Percentiles rank a stretch among this genome's conserved stretches.
Evolutionary conservation across 2,888 invertebrate genomes (phyloP).

Genomic region (Ischnus inquisitorius): DNA sequence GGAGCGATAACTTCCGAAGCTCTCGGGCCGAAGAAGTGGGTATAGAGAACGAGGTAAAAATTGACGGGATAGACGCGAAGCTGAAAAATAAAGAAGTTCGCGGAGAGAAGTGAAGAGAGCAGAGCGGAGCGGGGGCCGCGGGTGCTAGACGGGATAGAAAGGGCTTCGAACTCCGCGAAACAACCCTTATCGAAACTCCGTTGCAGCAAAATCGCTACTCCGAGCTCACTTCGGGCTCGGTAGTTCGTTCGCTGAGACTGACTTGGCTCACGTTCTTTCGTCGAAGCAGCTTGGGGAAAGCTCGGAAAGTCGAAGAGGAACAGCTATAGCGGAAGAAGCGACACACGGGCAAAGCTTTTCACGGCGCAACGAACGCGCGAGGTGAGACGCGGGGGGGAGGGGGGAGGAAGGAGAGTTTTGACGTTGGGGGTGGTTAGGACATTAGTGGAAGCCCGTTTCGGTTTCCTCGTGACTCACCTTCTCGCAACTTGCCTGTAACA

Average conservation of each 20-base stretch:
- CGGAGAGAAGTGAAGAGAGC: background rate
- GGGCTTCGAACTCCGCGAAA: constrained; percentile 50
- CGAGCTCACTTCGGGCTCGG: constrained; percentile 9
- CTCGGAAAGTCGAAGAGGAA: constrained; percentile 44
- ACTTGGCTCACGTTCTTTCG: constrained; percentile 39
- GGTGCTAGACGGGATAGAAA: background rate
- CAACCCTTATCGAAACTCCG: constrained; percentile 55
- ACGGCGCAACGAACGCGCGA: background rate
- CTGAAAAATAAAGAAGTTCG: constrained; percentile 44
- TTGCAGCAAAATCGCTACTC: constrained; percentile 50
- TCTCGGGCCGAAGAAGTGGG: constrained; percentile 2
- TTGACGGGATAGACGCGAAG: constrained; percentile 10
- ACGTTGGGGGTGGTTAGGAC: constrained; percentile 51
- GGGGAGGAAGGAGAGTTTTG: constrained; percentile 8
- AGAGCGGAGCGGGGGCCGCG: no score
- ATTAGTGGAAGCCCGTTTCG: constrained; percentile 70
- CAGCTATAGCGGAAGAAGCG: constrained; percentile 12
- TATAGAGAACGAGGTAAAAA: constrained; percentile 21
- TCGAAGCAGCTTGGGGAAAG: constrained; percentile 27
- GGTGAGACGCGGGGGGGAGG: background rate
- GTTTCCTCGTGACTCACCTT: constrained; percentile 57
- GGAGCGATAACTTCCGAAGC: constrained; percentile 22
- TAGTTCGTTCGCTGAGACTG: constrained; percentile 26
- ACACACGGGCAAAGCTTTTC: constrained; percentile 28
- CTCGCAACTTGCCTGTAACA: constrained; percentile 69